These are phyloP conservation scores for Heliopora coerulea DNA, from an alignment of 92 coral and sea anemone species.

Conservation along the genomic window DNA sequence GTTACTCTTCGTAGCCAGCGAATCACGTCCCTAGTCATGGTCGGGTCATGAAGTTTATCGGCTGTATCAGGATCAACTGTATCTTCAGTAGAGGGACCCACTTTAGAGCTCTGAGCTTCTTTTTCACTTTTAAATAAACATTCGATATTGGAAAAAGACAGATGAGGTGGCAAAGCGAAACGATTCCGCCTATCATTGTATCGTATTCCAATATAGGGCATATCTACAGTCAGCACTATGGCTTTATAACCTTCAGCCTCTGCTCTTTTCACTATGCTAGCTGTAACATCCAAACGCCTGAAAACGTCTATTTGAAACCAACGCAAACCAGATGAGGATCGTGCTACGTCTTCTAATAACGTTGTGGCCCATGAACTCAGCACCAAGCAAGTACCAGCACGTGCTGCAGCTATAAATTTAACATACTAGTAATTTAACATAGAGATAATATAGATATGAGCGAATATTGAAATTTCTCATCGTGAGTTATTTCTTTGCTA, in stretches of 20 bases:
- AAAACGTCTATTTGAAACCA: constrained; percentile 59
- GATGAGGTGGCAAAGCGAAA: constrained; percentile 41
- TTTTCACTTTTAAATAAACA: background rate
- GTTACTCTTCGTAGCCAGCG: constrained; percentile 58
- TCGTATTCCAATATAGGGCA: constrained; percentile 40
- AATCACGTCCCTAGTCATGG: constrained; percentile 53
- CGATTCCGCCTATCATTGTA: background rate
- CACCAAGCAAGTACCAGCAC: constrained; percentile 53
- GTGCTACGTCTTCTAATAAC: constrained; percentile 54
- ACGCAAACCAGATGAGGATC: constrained; percentile 45
- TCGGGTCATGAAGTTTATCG: constrained; percentile 13
- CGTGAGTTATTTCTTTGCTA: too few species aligned
- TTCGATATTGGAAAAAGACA: constrained; percentile 31
- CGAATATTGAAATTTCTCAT: too few species aligned
- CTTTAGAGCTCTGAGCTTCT: too few species aligned
- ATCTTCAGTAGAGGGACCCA: background rate
- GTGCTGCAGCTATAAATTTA: constrained; percentile 47
- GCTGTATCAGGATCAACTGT: too few species aligned
- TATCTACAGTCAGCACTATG: constrained; percentile 64
- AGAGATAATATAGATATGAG: too few species aligned
- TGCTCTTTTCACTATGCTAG: constrained; percentile 47
- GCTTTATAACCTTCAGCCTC: constrained; percentile 72
- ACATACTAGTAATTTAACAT: too few species aligned
- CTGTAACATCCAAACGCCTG: constrained; percentile 22
- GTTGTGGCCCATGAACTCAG: constrained; percentile 49